A percentile compares a stretch with the other conserved stretches of the same genome.
Conservation (phyloP, 1,140 invertebrate genomes). For the Platyscapa corneri region DNA sequence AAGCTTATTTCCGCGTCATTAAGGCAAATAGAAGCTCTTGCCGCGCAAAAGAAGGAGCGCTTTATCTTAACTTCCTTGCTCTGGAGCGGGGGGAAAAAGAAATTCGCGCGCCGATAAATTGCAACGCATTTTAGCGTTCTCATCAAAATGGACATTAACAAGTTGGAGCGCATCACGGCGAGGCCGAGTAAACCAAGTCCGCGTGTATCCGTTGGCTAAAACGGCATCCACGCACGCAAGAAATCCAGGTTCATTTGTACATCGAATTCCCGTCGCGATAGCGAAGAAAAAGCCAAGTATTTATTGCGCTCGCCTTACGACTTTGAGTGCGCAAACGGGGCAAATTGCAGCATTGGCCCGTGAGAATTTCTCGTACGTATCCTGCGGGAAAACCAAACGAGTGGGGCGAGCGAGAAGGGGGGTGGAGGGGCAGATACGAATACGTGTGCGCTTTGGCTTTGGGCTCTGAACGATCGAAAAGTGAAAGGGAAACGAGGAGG, state of each 20-base stretch:
- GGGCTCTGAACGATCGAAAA: conserved; percentile 1
- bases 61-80: too few relatives aligned
- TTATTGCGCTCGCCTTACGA: not conserved
- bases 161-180: not conserved
- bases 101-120: too few relatives aligned
- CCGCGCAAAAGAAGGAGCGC: too few relatives aligned
- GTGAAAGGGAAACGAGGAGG: conserved; percentile 31
- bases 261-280: not conserved
- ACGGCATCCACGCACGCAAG: not conserved
- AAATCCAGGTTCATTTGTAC: not conserved
- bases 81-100: too few relatives aligned
- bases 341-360: conserved; percentile 27
- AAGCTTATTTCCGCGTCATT: too few relatives aligned
- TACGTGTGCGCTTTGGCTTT: too few relatives aligned
- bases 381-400: conserved; percentile 25
- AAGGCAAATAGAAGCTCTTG: too few relatives aligned
- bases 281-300: conserved; percentile 3
- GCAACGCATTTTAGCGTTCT: not conserved
- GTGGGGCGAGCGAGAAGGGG: too few relatives aligned
- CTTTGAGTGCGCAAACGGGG: not conserved
- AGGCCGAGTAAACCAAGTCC: too few relatives aligned
- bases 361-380: conserved; percentile 42
- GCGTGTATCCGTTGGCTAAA: too few relatives aligned
- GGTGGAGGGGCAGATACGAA: too few relatives aligned
- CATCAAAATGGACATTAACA: not conserved